These are phyloP conservation scores for Discoglossus pictus DNA, from an alignment of 2,797 vertebrate species.

Conservation along the genomic window DNA sequence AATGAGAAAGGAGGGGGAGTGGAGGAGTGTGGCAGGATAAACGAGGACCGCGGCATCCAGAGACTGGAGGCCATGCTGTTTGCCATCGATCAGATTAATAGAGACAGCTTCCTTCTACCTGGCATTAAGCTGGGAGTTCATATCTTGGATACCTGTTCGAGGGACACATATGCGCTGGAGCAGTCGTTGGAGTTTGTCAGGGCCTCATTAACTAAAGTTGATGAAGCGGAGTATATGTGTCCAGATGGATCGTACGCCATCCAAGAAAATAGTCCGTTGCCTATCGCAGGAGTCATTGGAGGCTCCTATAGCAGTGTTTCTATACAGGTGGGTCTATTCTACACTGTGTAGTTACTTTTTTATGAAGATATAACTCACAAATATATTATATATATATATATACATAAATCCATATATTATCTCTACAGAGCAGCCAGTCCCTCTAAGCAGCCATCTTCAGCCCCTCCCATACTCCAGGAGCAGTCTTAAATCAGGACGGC, in stretches of 20 bases:
- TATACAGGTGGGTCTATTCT: slow-evolving; percentile 84
- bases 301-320: slow-evolving; percentile 97
- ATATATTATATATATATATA: no score
- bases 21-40: slow-evolving; percentile 95
- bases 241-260: slow-evolving; percentile 94
- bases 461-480: no score
- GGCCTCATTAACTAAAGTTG: slow-evolving; percentile 96
- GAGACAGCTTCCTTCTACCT: slow-evolving; percentile 81
- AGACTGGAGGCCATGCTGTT: slow-evolving; percentile 97
- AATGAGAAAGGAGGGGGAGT: slow-evolving; percentile 92
- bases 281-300: slow-evolving; percentile 92
- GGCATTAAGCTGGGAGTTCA: slow-evolving; percentile 93
- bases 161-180: slow-evolving; percentile 91
- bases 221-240: slow-evolving; percentile 97
- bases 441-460: no score
- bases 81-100: slow-evolving; percentile 95
- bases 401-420: no score
- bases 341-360: no score
- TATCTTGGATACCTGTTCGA: slow-evolving; percentile 95
- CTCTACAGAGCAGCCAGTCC: no score
- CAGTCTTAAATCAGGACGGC: no score
- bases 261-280: slow-evolving; percentile 90
- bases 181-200: slow-evolving; percentile 97
- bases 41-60: slow-evolving; percentile 94
- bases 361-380: no score